A percentile compares a stretch with the other conserved stretches of the same genome.
phyloP scores from a whole-genome alignment of 2,888 invertebrate species.

The Eristalinus aeneus region DNA sequence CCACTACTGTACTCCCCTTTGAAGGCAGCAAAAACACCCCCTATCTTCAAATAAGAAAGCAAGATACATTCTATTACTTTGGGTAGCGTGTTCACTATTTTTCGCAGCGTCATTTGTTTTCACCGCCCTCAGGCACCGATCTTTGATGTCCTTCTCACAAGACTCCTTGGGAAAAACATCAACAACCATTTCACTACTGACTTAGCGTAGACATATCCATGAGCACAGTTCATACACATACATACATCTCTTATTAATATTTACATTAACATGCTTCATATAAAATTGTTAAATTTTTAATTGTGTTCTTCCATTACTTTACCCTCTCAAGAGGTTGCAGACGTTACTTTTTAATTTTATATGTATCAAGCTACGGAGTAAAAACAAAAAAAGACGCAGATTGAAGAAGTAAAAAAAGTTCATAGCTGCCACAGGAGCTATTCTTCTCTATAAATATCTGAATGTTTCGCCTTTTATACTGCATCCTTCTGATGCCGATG shows the following conservation, averaged over 20 bases:
- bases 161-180: conserved; percentile 43
- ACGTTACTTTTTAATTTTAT: conserved; percentile 68
- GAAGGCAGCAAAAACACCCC: neutral
- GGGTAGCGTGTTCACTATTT: conserved; percentile 11
- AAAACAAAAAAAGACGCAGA: conserved; percentile 21
- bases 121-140: conserved; percentile 41
- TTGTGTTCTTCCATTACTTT: conserved; percentile 69
- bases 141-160: conserved; percentile 65
- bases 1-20: neutral
- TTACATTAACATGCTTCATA: conserved; percentile 69
- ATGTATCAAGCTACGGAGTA: conserved; percentile 34
- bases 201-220: neutral
- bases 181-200: neutral
- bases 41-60: conserved; percentile 21
- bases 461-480: conserved; percentile 65
- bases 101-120: conserved; percentile 35
- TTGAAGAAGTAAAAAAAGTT: neutral
- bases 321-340: conserved; percentile 63
- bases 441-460: conserved; percentile 70
- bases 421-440: conserved; percentile 31
- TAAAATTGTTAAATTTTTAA: conserved; percentile 70
- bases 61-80: conserved; percentile 43
- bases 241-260: conserved; percentile 57
- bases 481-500: conserved; percentile 43
- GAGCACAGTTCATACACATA: neutral